Base-by-base conservation (phyloP, 2,888 invertebrate genomes). In the Himalopsyche japonica region DNA sequence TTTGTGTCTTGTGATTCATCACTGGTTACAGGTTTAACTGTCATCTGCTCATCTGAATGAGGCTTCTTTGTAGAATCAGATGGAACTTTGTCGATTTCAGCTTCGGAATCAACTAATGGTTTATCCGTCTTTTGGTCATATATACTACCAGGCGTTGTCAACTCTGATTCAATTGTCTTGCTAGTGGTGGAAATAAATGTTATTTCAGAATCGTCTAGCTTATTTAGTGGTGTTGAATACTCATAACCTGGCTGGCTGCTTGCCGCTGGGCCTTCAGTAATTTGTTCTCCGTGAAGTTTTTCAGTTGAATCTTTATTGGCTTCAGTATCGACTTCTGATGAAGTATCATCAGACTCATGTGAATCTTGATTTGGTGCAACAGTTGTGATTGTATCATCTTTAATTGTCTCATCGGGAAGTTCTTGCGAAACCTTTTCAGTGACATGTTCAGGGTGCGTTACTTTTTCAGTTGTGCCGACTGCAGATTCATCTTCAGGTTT, bases 1-100 rank as follows among this genome's bases (percentile, higher is more conserved):
- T 76, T 77, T 81, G 86, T 86, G 84, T 85, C 49, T 32, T 83
- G 80, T 78, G 49, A 43, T 3, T 24, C n/a, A 10, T 20, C 20
- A 77, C 24, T n/a, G 6, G 10, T 24, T 20, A 5, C n/a, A 5
- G 43, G 77, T 12, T 77, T 77, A 12, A 37, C 77, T 34, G 77
- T 34, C 0, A 37, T 77, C 24, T 34, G n/a, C 43, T 24, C 37
- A 37, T 77, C 77, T 8, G 32, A 32, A 32, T 43, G 34, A 43
- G 37, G 77, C 8, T 37, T 77, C n/a, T 10, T 15, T 10, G 43
- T 77, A n/a, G 37, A 12, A 18, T 37, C 43, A 43, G 77, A 20
- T 18, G 24, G 18, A n/a, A 15, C 24, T 20, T 77, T 77, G 6
- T 37, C 77, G 6, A 18, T n/a, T 77, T 77, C 77, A n/a, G 7